Evolutionary conservation across 2,888 invertebrate species (phyloP), one percentile per base, ranked within the genome.

Genomic region (Drosophila sordidula): DNA sequence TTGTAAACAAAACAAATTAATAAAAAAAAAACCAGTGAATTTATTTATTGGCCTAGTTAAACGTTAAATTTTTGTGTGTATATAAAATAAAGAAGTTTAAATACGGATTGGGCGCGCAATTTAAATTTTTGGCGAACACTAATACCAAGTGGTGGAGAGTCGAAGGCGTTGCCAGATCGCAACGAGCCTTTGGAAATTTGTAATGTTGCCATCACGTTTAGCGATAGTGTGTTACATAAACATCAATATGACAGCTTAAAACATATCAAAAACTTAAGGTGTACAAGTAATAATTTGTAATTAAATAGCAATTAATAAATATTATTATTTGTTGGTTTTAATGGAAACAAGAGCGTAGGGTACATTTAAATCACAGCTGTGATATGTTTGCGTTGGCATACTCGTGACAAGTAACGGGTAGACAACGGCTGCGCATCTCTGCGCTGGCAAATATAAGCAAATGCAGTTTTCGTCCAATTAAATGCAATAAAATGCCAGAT

Each of bases 21-120:
- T 66, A 75, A 78, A 75, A 71, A n/a, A 75, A 78, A 75, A 71
- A 39, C 56, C 50, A 81, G 80, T 80, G 74, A 81, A 77, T 77
- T 87, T 83, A 80, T 63, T 56, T 66, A 57, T 52, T 61, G 65
- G 56, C 41, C 62, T 63, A 51, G 36, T 72, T 47, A 39, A 56
- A 25, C 29, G 16, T 18, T 47, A 26, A 12, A 12, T 14, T 9
- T 29, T 29, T 9, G 9, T 29, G 29, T 9, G 29, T 29, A 8
- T 3, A 25, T 16, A 14, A 52, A 52, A 52, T 8, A 18, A 29
- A 22, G 9, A 18, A 29, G 29, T 29, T 41, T 5, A 29, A 11
- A 26, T 22, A 1, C 11, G 6, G 4, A 22, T 14, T n/a, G 5
- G 5, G 4, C 34, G 22, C 12, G 34, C 12, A 22, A 11, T 49